Evolutionary conservation across 2,888 invertebrate genomes (phyloP).

Genomic region (Tipula lateralis): DNA sequence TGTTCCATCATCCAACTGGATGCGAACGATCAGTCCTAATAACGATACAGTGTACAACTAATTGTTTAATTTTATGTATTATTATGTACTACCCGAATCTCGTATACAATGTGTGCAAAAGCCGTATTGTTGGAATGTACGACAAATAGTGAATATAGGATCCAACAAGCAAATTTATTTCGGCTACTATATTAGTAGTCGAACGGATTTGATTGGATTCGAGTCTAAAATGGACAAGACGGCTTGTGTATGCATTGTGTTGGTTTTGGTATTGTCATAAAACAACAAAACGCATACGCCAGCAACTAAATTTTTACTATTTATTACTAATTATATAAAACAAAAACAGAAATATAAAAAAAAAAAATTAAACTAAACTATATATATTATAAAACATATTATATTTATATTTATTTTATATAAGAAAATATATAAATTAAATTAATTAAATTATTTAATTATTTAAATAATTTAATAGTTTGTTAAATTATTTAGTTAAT

Average conservation of each 20-base stretch:
- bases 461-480: neutral
- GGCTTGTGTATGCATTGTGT: too few species aligned
- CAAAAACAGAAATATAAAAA: neutral
- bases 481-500: conserved; percentile 26
- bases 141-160: too few species aligned
- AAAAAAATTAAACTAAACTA: neutral
- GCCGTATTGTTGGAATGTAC: too few species aligned
- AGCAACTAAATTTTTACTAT: neutral
- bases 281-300: neutral
- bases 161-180: neutral
- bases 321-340: neutral
- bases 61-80: too few species aligned
- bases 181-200: too few species aligned
- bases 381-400: too few species aligned
- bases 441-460: neutral
- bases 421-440: neutral
- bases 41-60: neutral
- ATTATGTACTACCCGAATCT: too few species aligned
- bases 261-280: neutral
- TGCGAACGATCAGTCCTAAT: neutral
- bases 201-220: too few species aligned
- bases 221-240: too few species aligned
- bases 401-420: conserved; percentile 13
- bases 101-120: too few species aligned
- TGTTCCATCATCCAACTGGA: neutral